Conservation (phyloP, 2,797 vertebrate species). For the Sciurus carolinensis region DNA sequence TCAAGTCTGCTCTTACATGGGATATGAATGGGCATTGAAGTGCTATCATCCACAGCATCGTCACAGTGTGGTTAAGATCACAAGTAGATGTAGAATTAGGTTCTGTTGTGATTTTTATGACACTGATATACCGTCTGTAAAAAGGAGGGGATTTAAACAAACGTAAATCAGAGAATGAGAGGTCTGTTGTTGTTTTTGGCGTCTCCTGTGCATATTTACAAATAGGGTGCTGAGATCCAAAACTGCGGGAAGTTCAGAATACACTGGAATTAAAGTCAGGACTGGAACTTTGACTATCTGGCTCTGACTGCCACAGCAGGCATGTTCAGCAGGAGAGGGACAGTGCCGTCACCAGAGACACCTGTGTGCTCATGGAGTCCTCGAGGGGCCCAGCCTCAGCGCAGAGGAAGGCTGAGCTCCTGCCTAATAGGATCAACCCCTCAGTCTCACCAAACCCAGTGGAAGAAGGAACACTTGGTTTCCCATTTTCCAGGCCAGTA, state of each 20-base stretch:
- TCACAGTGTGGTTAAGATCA: background rate
- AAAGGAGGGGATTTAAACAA: background rate
- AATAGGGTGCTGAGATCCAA: background rate
- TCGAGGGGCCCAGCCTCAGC: no score
- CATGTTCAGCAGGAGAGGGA: background rate
- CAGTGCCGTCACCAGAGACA: no score
- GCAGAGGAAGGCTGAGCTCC: background rate
- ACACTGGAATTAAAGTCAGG: background rate
- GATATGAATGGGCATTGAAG: background rate
- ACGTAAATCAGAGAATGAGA: background rate
- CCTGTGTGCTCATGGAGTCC: background rate
- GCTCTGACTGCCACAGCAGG: background rate
- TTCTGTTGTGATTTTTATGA: background rate
- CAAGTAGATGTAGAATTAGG: background rate
- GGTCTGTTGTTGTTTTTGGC: no score
- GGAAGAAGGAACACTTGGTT: background rate
- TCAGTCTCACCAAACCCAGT: background rate
- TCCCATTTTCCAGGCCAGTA: background rate
- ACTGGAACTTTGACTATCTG: no score
- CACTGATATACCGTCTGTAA: background rate
- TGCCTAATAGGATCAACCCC: background rate
- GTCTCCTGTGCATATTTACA: background rate
- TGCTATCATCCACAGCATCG: background rate
- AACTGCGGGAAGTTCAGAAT: background rate
- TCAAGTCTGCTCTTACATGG: background rate